phyloP scores from a whole-genome alignment of 2,888 invertebrate genomes.

The Cheilosia urbana region DNA sequence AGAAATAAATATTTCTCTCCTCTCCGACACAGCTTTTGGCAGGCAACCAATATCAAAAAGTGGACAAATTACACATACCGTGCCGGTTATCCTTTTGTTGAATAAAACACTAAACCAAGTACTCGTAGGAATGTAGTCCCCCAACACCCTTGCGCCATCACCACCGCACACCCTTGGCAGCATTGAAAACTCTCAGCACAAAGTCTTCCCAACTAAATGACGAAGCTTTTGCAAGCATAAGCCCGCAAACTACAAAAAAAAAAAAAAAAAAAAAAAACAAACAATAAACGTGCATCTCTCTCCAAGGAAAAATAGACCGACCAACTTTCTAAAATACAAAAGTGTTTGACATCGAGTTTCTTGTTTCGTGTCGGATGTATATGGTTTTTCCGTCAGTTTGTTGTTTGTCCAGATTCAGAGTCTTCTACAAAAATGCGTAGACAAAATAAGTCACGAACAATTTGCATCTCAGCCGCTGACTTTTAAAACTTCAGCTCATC shows the following conservation, averaged over 20 bases:
- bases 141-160: too few species aligned
- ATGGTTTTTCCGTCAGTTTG: background rate
- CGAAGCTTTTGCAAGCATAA: background rate
- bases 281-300: background rate
- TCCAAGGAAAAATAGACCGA: background rate
- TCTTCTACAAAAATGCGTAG: background rate
- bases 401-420: background rate
- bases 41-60: too few species aligned
- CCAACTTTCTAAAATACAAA: background rate
- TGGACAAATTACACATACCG: too few species aligned
- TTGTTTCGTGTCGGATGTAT: background rate
- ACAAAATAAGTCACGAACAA: conserved; percentile 1
- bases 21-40: too few species aligned
- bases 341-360: background rate
- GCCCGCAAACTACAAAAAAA: background rate
- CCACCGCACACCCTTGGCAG: background rate
- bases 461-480: background rate
- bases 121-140: too few species aligned
- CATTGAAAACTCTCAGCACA: background rate
- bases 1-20: too few species aligned
- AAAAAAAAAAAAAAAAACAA: background rate
- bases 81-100: too few species aligned
- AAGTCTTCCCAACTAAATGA: background rate
- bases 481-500: background rate
- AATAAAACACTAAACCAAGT: too few species aligned